Base-by-base conservation (phyloP, 2,888 invertebrate genomes). In the Phania funesta region DNA sequence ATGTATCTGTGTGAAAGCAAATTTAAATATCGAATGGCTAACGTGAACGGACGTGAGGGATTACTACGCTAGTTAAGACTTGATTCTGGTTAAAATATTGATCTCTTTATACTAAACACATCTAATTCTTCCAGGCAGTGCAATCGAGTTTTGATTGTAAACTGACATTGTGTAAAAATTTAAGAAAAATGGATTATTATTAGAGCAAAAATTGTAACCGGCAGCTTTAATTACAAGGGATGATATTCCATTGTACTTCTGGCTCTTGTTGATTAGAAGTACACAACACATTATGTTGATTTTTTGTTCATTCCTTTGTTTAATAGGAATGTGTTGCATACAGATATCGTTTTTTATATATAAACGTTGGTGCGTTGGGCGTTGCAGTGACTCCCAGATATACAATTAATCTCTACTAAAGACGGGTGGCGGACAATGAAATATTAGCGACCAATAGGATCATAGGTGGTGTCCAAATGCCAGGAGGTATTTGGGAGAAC, bases 281-380 rank as follows among this genome's bases (percentile, higher is more conserved):
- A 9, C 20, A 48, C 20, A 5, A 3, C 4, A 8, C 0, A 46
- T 9, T 9, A 22, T n/a, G n/a, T 20, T 4, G 18, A 9, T 4
- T 46, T 46, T 46, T 24, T 50, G 2, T 50, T 24, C 7, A 3
- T 1, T n/a, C 24, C n/a, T 24, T 48, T 24, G 5, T 22, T n/a
- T n/a, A n/a, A n/a, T n/a, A n/a, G n/a, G n/a, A n/a, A n/a, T n/a
- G n/a, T n/a, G n/a, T n/a, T n/a, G n/a, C n/a, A n/a, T 26, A 50
- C 50, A 50, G 24, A 50, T 50, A 50, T 24, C 50, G 50, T 52
- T 32, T 41, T 35, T 9, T 58, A 16, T 58, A 76, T 29, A 56
- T 76, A 58, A 67, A 67, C 11, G 35, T 67, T 58, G 76, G 76
- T 6, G 26, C 38, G 48, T 58, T 16, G 67, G 67, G 13, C 56